Evolutionary conservation across 2,113 vertebrate genomes (phyloP).

Genomic region (Cheirogaleus medius): DNA sequence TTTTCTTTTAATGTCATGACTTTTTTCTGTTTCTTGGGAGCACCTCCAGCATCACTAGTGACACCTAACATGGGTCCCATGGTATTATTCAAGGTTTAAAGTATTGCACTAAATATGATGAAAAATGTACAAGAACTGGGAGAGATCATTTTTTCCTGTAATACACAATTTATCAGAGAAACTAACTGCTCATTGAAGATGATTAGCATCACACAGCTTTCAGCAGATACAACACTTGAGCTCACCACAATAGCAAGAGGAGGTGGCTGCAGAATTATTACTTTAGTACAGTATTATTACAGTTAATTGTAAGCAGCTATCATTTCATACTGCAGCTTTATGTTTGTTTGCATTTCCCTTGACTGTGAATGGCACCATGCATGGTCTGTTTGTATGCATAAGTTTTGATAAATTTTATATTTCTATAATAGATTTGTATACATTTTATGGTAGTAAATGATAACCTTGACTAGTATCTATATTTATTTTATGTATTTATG

Average conservation of each 20-base stretch:
- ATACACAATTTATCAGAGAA: background rate
- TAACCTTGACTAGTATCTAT: background rate
- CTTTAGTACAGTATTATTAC: background rate
- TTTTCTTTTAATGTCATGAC: background rate
- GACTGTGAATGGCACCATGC: background rate
- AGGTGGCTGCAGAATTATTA: background rate
- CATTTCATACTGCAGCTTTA: background rate
- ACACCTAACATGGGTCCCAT: background rate
- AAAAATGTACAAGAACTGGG: background rate
- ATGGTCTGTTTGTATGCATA: background rate
- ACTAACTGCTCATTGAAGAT: background rate
- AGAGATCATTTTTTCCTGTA: background rate
- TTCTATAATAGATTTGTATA: background rate
- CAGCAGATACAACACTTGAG: background rate
- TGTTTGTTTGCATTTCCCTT: background rate
- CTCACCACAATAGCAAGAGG: background rate
- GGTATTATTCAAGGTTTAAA: background rate
- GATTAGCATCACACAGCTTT: background rate
- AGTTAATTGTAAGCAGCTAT: background rate
- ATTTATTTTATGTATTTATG: background rate
- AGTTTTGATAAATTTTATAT: background rate
- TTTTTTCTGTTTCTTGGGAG: too few relatives aligned
- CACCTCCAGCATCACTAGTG: background rate
- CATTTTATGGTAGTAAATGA: background rate
- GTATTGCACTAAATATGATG: background rate